These are phyloP conservation scores for Phataginus tricuspis DNA, from an alignment of 2,797 vertebrate genomes.

Conservation along the genomic window DNA sequence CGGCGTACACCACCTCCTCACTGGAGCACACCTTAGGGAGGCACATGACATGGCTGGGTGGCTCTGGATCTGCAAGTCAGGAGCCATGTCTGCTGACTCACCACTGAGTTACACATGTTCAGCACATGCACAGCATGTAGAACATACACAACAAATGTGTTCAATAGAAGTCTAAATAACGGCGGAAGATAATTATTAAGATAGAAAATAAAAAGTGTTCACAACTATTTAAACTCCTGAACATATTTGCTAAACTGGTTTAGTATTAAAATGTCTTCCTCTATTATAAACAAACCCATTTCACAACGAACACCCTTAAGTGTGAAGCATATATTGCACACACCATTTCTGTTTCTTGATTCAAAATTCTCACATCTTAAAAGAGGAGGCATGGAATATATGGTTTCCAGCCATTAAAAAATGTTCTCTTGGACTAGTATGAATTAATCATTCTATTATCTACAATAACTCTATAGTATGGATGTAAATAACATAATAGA, in stretches of 20 bases:
- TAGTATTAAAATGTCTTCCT: neutral
- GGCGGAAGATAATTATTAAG: neutral
- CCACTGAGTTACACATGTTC: neutral
- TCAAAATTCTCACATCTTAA: neutral
- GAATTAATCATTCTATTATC: neutral
- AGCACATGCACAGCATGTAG: fast-evolving
- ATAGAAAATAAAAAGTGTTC: neutral
- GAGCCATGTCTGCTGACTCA: neutral
- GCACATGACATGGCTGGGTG: too few relatives aligned
- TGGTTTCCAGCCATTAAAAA: neutral
- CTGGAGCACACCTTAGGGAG: neutral
- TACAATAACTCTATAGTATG: neutral
- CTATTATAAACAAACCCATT: neutral
- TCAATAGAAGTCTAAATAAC: neutral
- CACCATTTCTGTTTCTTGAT: neutral
- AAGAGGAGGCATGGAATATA: neutral
- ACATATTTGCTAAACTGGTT: neutral
- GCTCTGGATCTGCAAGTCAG: too few relatives aligned
- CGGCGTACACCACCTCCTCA: neutral
- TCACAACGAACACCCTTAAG: neutral
- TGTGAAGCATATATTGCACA: neutral
- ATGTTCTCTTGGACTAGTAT: neutral
- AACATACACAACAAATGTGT: neutral
- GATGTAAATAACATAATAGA: neutral
- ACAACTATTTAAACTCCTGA: neutral